phyloP scores from a whole-genome alignment of 2,113 vertebrate species.

The Semnornis frantzii region DNA sequence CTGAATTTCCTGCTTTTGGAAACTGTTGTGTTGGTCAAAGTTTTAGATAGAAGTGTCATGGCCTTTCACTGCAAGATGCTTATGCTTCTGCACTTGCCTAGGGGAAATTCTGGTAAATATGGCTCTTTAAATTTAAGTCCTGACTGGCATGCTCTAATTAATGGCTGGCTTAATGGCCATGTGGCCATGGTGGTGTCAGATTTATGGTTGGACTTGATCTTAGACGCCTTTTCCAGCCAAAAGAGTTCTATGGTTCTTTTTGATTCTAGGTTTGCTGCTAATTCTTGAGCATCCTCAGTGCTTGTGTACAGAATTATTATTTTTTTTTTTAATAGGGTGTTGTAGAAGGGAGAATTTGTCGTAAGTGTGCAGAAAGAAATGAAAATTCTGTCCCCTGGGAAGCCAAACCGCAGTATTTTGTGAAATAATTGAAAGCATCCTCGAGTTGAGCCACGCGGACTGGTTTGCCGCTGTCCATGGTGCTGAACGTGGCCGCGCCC shows the following conservation, averaged over 20 bases:
- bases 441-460: background rate
- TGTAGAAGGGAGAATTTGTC: background rate
- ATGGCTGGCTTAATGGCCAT: too few species aligned
- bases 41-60: background rate
- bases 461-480: too few species aligned
- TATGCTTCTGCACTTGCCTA: background rate
- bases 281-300: background rate
- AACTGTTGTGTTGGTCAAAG: background rate
- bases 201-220: too few species aligned
- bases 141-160: background rate
- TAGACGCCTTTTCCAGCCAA: too few species aligned
- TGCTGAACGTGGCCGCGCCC: too few species aligned
- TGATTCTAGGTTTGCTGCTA: background rate
- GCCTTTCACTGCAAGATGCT: background rate
- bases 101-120: background rate
- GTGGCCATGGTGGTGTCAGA: too few species aligned
- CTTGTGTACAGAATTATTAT: accelerated
- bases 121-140: background rate
- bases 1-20: background rate
- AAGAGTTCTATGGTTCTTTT: too few species aligned
- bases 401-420: background rate
- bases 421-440: background rate
- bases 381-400: background rate
- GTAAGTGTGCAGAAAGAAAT: background rate
- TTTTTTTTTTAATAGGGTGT: background rate